Percentiles rank a stretch among this genome's conserved stretches.
Conservation (phyloP, 92 coral and sea anemone genomes). For the Galaxea fascicularis region DNA sequence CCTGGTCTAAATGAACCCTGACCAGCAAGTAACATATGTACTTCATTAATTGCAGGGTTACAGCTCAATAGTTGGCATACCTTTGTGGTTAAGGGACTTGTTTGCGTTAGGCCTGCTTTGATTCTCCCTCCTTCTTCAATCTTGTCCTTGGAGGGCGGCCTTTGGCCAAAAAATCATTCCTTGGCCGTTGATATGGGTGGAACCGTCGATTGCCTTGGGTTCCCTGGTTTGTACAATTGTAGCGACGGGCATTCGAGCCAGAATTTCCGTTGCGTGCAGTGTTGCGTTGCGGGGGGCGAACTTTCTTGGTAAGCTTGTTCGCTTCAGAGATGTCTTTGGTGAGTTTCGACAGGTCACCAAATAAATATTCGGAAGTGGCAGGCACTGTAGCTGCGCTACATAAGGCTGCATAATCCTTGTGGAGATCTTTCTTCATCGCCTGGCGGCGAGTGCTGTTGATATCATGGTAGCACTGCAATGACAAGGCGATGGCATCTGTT, state of each 20-base stretch:
- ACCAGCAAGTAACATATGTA: not conserved
- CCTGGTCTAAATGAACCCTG: conserved; percentile 46
- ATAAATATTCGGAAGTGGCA: conserved; percentile 37
- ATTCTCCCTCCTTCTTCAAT: conserved; percentile 11
- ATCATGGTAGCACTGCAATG: not conserved
- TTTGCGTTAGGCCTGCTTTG: conserved; percentile 7
- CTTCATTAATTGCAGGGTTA: not conserved
- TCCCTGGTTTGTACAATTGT: not conserved
- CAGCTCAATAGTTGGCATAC: not conserved
- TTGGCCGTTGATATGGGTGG: conserved; percentile 38
- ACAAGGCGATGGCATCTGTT: not conserved
- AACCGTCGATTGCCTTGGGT: conserved; percentile 31
- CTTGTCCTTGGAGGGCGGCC: conserved; percentile 41
- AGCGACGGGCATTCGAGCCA: not conserved
- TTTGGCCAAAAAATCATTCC: conserved; percentile 47
- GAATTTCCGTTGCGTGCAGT: not conserved
- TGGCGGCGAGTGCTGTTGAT: not conserved
- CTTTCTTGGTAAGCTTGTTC: conserved; percentile 61
- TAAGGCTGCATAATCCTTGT: conserved; percentile 41
- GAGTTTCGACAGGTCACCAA: conserved; percentile 64
- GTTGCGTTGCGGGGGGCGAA: conserved; percentile 41
- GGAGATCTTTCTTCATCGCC: conserved; percentile 53
- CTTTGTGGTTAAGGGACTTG: not conserved
- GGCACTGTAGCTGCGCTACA: conserved; percentile 43
- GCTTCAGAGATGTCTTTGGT: conserved; percentile 68